Evolutionary conservation across 2,888 invertebrate species (phyloP).

Genomic region (Pachycephus smyrnensis): DNA sequence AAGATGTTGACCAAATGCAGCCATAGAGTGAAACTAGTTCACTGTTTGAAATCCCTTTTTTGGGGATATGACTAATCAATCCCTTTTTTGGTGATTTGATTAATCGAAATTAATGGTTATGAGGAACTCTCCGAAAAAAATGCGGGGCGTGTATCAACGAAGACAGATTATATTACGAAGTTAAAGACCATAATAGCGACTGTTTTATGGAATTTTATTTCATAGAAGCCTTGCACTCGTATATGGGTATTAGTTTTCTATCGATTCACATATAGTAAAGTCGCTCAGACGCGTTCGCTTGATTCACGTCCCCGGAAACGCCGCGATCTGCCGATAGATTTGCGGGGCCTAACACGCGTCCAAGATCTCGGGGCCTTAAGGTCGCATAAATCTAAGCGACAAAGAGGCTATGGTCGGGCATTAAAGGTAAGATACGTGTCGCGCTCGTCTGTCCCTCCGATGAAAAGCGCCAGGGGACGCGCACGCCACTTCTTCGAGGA

Average conservation of each 20-base stretch:
- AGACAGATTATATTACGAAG: neutral
- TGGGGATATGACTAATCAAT: too few relatives aligned
- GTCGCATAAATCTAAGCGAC: slow-evolving; percentile 45
- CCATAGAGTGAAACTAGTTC: too few relatives aligned
- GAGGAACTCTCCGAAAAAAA: too few relatives aligned
- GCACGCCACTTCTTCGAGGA: slow-evolving; percentile 7
- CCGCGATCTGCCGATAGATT: slow-evolving; percentile 19
- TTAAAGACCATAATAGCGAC: neutral
- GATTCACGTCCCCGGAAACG: slow-evolving; percentile 51
- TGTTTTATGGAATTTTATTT: neutral
- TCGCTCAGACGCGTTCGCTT: slow-evolving; percentile 42
- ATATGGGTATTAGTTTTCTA: neutral
- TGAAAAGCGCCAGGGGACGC: slow-evolving; percentile 8
- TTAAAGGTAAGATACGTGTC: slow-evolving; percentile 25
- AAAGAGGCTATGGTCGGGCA: slow-evolving; percentile 39
- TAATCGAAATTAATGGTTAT: too few relatives aligned
- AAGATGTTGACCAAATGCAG: too few relatives aligned
- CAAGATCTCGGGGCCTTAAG: slow-evolving; percentile 26
- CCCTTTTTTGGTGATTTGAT: too few relatives aligned
- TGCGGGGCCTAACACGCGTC: slow-evolving; percentile 6
- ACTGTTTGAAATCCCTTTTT: too few relatives aligned
- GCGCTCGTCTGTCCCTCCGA: neutral
- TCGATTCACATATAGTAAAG: slow-evolving; percentile 24
- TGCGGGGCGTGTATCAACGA: neutral
- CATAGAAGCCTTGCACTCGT: neutral